Conservation (phyloP, 2,888 invertebrate species). For the Physocephala rufipes region DNA sequence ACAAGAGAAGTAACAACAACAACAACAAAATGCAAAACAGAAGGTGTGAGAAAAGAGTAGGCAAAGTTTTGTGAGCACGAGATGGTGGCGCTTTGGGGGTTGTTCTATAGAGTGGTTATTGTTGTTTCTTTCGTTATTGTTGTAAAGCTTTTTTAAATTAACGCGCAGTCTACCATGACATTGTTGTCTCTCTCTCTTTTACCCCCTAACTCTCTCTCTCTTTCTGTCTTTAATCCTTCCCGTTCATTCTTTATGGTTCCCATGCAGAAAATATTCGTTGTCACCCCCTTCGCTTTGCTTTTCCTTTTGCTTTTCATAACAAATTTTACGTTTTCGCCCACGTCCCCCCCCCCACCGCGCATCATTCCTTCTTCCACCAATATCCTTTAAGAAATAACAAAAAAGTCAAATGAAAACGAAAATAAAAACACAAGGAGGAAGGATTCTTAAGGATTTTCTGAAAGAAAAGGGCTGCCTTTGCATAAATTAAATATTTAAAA, state of each 20-base stretch:
- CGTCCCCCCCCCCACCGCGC: neutral
- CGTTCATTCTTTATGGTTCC: too few species aligned
- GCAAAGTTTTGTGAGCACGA: too few species aligned
- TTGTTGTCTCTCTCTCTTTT: neutral
- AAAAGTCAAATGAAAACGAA: slow-evolving; percentile 22
- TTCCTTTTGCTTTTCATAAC: neutral
- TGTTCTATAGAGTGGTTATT: neutral
- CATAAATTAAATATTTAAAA: slow-evolving; percentile 36
- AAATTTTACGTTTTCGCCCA: neutral
- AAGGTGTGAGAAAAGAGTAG: too few species aligned
- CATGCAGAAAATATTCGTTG: neutral
- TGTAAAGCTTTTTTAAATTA: neutral
- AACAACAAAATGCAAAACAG: too few species aligned
- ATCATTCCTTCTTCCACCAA: neutral
- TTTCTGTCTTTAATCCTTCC: too few species aligned
- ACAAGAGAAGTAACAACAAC: too few species aligned
- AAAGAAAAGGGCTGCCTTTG: slow-evolving; percentile 31
- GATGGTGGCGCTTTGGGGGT: too few species aligned
- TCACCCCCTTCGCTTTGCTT: neutral
- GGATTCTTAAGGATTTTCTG: neutral
- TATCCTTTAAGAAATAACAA: neutral
- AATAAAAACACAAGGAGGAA: slow-evolving; percentile 14
- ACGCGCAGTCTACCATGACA: neutral
- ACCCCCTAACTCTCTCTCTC: neutral
- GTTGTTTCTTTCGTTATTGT: neutral